Base-by-base conservation (phyloP, 1,140 invertebrate genomes). In the Lepidotrigona ventralis region DNA sequence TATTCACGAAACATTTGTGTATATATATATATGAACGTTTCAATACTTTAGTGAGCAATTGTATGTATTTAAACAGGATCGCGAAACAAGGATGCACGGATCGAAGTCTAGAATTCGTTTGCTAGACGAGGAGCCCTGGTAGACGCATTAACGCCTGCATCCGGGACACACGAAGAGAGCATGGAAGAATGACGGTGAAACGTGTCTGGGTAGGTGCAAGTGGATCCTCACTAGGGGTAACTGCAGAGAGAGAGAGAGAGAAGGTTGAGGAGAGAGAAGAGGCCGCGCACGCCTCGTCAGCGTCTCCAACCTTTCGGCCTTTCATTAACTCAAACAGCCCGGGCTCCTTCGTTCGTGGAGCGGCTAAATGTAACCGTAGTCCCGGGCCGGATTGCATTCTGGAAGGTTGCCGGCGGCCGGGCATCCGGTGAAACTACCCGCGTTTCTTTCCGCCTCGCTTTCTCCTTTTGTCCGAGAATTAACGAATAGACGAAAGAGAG, bases 281-380 rank as follows among this genome's bases (percentile, higher is more conserved):
- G 75, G 33, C 29, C 73, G 54, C 11, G 74, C 76, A 33, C 69
- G 90, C 91, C 81, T 91, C 87, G 91, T 92, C 91, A 92, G 92
- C 92, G 83, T 90, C 90, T 89, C 66, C 74, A 77, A 79, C 75
- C 81, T 83, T 85, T 90, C 79, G 79, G 83, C 86, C 89, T 92
- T 92, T 92, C 91, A 92, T 92, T 92, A 92, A 91, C 89, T 91
- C 88, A 88, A 92, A 92, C 90, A 88, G 88, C 21, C 89, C 88
- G 86, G 39, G 60, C 81, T 76, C 58, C 80, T 87, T 56, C 60
- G 77, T 83, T 58, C 85, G 75, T 14, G 11, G 75, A 66, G 39
- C 86, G 87, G 87, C 90, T 87, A 89, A 90, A 91, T 90, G 90
- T 91, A 91, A 91, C 90, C 87, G 85, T 86, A 69, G 75, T 70